Base-by-base conservation (phyloP, 2,797 vertebrate species). In the Stomatorhinus walkeri region DNA sequence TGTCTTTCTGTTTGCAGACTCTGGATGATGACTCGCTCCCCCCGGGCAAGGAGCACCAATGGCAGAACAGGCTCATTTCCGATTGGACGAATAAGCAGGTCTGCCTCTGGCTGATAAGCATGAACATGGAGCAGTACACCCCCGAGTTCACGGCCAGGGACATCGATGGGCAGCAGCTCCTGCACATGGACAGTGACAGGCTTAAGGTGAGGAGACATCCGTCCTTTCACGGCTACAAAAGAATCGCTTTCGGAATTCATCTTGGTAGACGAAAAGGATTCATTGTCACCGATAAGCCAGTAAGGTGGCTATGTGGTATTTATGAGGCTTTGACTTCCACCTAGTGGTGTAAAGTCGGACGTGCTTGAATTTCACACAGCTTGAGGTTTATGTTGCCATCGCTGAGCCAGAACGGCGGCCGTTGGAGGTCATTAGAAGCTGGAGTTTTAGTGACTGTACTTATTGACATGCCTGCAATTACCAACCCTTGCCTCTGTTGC, bases 41-140 rank as follows among this genome's bases (percentile, higher is more conserved):
- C 88, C 93, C 93, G 68, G 96, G 96, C 61, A 97, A 97, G 93
- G 96, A 97, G 87, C 97, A 97, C 91, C 97, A 97, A 48, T 97
- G 98, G 97, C 97, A 97, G 91, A 97, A 94, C 91, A 95, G 97
- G 88, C 95, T 96, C 2, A 94, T 97, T 89, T 95, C 95, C 87
- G 96, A 98, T 84, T 98, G 97, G 97, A 98, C 96, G 91, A 95
- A 95, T 89, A 97, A 97, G 90, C 96, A 98, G 94, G 97, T 98
- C 81, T 98, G 96, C 91, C 97, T 97, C 92, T 97, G 96, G 96
- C 89, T 97, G 92, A 97, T 96, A 95, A 97, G 97, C 90, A 96
- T 97, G 96, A 97, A 97, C 89, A 96, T 98, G 96, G 97, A 98
- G 92, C 97, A 97, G 88, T 97, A 96, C 87, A 97, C 96, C 32